These are phyloP conservation scores for Euwallacea similis DNA, from an alignment of 1,140 invertebrate genomes.

Conservation along the genomic window DNA sequence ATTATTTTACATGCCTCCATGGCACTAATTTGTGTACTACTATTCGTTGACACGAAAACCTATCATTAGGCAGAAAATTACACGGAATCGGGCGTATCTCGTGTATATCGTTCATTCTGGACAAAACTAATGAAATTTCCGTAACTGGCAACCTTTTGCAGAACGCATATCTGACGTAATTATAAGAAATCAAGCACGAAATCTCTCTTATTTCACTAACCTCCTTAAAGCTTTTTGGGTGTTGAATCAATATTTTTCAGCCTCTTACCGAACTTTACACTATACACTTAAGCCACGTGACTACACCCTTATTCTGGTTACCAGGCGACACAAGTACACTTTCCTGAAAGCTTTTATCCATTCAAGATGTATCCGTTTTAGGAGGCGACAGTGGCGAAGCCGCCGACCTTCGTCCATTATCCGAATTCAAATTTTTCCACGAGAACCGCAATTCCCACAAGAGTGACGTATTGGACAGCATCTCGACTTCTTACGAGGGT, in stretches of 20 bases:
- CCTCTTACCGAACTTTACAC: neutral
- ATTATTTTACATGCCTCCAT: conserved; percentile 18
- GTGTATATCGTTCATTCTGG: conserved; percentile 38
- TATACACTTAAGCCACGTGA: neutral
- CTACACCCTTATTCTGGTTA: conserved; percentile 9
- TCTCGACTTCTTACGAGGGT: conserved; percentile 57
- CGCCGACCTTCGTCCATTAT: conserved; percentile 35
- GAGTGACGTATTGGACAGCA: conserved; percentile 57
- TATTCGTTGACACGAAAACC: conserved; percentile 39
- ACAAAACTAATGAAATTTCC: conserved; percentile 39
- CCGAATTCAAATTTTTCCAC: conserved; percentile 42
- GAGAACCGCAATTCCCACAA: conserved; percentile 45
- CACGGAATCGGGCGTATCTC: conserved; percentile 34
- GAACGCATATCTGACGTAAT: conserved; percentile 25
- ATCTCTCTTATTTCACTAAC: too few species aligned
- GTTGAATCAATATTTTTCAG: neutral
- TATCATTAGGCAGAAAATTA: conserved; percentile 40
- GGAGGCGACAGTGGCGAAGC: conserved; percentile 19
- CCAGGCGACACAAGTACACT: conserved; percentile 16
- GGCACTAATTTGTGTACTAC: conserved; percentile 34
- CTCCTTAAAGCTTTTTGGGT: neutral
- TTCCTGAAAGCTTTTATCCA: conserved; percentile 35
- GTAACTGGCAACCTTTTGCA: conserved; percentile 32
- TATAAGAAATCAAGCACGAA: neutral
- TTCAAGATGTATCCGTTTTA: conserved; percentile 19